Evolutionary conservation across 1,140 invertebrate species (phyloP).

Genomic region (Chrysoperla carnea): DNA sequence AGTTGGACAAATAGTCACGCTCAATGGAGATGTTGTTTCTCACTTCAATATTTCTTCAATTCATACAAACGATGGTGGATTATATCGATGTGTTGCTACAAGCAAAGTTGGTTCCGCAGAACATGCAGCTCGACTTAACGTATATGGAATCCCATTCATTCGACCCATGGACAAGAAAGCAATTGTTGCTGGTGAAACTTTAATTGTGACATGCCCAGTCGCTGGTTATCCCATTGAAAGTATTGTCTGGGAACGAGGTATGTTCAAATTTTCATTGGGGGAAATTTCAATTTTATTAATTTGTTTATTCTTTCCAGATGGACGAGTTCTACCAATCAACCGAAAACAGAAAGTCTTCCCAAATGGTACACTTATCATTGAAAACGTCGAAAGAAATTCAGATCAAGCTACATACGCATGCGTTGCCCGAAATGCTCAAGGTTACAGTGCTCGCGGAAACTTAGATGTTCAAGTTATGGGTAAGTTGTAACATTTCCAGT

Average conservation of each 20-base stretch:
- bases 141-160: constrained; percentile 80
- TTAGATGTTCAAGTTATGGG: constrained; percentile 92
- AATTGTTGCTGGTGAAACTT: constrained; percentile 79
- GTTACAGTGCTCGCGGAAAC: constrained; percentile 67
- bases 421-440: constrained; percentile 77
- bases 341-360: constrained; percentile 87
- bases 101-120: constrained; percentile 81
- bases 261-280: constrained; percentile 16
- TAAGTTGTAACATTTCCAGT: constrained; percentile 34
- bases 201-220: constrained; percentile 80
- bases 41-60: constrained; percentile 86
- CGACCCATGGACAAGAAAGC: constrained; percentile 86
- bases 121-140: constrained; percentile 75
- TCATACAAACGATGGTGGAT: constrained; percentile 81
- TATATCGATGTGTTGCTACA: constrained; percentile 80
- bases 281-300: not conserved
- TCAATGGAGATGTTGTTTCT: constrained; percentile 82
- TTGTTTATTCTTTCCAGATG: constrained; percentile 25
- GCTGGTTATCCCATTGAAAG: constrained; percentile 87
- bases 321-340: constrained; percentile 72
- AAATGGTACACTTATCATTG: constrained; percentile 85
- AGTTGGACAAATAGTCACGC: constrained; percentile 75
- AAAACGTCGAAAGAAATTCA: constrained; percentile 77
- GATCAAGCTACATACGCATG: constrained; percentile 93
- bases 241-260: constrained; percentile 82